Base-by-base conservation (phyloP, 2,113 vertebrate species). In the Corythaeola cristata region DNA sequence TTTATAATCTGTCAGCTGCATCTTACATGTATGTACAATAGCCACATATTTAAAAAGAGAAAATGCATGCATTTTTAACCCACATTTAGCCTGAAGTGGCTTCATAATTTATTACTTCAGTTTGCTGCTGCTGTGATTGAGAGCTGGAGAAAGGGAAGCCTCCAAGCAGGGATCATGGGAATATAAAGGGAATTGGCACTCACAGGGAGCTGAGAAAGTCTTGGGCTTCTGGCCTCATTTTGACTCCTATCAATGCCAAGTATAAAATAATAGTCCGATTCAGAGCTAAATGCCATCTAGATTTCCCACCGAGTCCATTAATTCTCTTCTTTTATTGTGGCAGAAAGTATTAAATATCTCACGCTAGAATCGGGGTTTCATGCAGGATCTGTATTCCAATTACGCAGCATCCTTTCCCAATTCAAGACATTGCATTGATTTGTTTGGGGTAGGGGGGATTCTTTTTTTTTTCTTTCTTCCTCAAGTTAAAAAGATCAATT, bases 191-290 rank as follows among this genome's bases (percentile, higher is more conserved):
- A 93, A 90, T n/a, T 69, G 63, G 60, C 66, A 63, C 33, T 91
- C 89, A 47, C 50, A 49, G 90, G 74, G 52, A 59, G 33, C 63
- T 71, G 71, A 85, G 63, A 95, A 95, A 84, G 41, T 95, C 83
- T 90, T 82, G 85, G 64, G 63, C 69, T 95, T 67, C 41, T 91
- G 82, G 60, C 79, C 74, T 81, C 56, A 49, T 87, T 97, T 97
- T 97, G 92, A 97, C 72, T 97, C 80, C 86, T 96, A 66, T 94
- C 67, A 91, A 95, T 79, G 93, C 89, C 91, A 97, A 95, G 83
- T 76, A 88, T 90, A 94, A 97, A 97, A 84, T 96, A 96, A 93
- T 91, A 95, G 83, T 49, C 96, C 90, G 92, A 96, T 89, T 96
- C 89, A 93, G 75, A 85, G 83, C 92, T 92, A 95, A 97, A 96